Base-by-base conservation (phyloP, 2,113 vertebrate species). In the Misgurnus anguillicaudatus region DNA sequence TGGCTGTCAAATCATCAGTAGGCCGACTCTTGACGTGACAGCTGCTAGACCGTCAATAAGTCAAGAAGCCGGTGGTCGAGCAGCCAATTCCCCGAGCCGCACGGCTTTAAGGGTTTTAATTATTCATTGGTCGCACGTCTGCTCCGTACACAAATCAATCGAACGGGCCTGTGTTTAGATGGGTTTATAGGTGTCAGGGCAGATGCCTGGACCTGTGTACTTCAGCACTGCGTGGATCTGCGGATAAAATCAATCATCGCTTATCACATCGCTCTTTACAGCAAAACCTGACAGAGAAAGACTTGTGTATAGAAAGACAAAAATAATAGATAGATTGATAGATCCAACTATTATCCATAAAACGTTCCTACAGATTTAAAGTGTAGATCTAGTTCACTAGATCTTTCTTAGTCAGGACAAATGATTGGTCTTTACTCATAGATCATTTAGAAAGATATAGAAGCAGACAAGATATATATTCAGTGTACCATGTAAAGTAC, bases 241-340 rank as follows among this genome's bases (percentile, higher is more conserved):
- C 75, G 60, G 60, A 65, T 78, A 77, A 71, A 78, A 82, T 82
- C 76, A 75, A 83, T 83, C 81, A 74, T 53, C 68, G 51, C 67
- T 68, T 63, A 83, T 79, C 81, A 83, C 70, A 79, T 79, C 70
- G 65, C 57, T 74, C 61, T 65, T 39, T 73, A 61, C 63, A n/a
- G 63, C 69, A 16, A n/a, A 53, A 67, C 19, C 76, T 42, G 51
- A 42, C 66, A 71, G 48, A 47, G 3, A 60, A 2, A 62, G 19
- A 65, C 31, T 24, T 6, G 48, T 41, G 68, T 39, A 70, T 13
- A 61, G 51, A 61, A 21, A 70, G 0, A 3, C 53, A 69, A 51
- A 68, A 38, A 68, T 31, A 31, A 31, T 31, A 31, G 24, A 31
- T 31, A 3, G 24, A 31, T 31, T 31, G 24, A 31, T 31, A 31